These are phyloP conservation scores for Pteronura brasiliensis DNA, from an alignment of 2,113 vertebrate genomes.

Conservation along the genomic window DNA sequence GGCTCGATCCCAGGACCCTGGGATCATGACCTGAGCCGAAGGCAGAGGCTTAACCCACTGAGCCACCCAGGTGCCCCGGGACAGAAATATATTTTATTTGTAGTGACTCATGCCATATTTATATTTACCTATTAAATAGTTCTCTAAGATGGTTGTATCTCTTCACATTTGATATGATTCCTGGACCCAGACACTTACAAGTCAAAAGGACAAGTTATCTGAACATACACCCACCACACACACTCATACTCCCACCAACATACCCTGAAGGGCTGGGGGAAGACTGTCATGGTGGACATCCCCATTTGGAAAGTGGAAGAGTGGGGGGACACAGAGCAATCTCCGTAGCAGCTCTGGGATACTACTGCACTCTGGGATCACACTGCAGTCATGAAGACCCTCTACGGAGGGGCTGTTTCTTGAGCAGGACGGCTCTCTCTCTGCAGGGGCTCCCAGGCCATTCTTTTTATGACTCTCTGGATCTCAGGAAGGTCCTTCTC, in stretches of 20 bases:
- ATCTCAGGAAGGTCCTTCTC: neutral
- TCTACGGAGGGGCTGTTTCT: neutral
- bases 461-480: neutral
- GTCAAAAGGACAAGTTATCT: neutral
- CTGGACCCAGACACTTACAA: neutral
- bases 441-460: neutral
- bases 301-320: neutral
- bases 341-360: neutral
- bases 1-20: no score
- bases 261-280: neutral
- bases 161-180: neutral
- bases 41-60: no score
- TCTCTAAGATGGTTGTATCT: neutral
- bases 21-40: no score
- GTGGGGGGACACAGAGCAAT: neutral
- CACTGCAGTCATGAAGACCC: neutral
- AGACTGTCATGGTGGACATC: neutral
- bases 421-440: neutral
- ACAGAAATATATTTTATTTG: neutral
- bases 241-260: neutral
- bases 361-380: neutral
- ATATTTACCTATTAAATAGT: neutral
- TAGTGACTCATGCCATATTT: neutral
- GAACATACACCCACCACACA: neutral
- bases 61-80: no score